A percentile compares a stretch with the other conserved stretches of the same genome.
These are phyloP conservation scores for Thumatha senex DNA, from an alignment of 2,888 invertebrate genomes.

Conservation along the genomic window DNA sequence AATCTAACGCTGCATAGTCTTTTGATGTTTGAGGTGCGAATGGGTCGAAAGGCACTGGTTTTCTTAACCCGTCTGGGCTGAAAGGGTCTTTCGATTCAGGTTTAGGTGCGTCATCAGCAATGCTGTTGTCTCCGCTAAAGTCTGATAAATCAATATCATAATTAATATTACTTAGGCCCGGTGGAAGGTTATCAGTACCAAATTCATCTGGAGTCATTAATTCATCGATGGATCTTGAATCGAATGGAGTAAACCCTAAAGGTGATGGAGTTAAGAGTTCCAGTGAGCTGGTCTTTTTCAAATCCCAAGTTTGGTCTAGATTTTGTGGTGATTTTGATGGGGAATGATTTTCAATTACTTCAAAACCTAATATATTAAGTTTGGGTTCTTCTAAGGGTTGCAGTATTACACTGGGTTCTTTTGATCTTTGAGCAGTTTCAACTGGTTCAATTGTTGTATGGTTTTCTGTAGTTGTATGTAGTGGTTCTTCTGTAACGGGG, in stretches of 20 bases:
- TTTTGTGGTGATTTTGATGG: slow-evolving; percentile 61
- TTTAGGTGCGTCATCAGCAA: slow-evolving; percentile 80
- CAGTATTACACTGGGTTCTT: slow-evolving; percentile 27
- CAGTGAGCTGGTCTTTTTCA: slow-evolving; percentile 66
- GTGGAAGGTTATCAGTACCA: slow-evolving; percentile 76
- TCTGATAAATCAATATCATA: slow-evolving; percentile 91
- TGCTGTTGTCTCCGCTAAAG: slow-evolving; percentile 88
- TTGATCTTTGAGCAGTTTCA: not conserved
- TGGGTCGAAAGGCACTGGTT: slow-evolving; percentile 67
- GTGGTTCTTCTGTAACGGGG: slow-evolving; percentile 15
- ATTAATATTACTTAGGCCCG: slow-evolving; percentile 87
- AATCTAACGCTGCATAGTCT: slow-evolving; percentile 51
- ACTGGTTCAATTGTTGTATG: slow-evolving; percentile 1
- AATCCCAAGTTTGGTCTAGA: slow-evolving; percentile 57
- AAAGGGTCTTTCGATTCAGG: slow-evolving; percentile 79
- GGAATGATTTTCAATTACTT: slow-evolving; percentile 59
- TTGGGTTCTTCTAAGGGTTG: slow-evolving; percentile 44
- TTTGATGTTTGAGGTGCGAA: slow-evolving; percentile 72
- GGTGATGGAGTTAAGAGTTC: slow-evolving; percentile 85
- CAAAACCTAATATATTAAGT: slow-evolving; percentile 62
- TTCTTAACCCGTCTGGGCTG: slow-evolving; percentile 75
- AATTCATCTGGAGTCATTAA: slow-evolving; percentile 85
- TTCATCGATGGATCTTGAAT: slow-evolving; percentile 83
- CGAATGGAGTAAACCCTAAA: slow-evolving; percentile 80
- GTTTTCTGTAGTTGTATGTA: slow-evolving; percentile 8